phyloP scores from a whole-genome alignment of 2,113 vertebrate species.

The Heptranchias perlo region DNA sequence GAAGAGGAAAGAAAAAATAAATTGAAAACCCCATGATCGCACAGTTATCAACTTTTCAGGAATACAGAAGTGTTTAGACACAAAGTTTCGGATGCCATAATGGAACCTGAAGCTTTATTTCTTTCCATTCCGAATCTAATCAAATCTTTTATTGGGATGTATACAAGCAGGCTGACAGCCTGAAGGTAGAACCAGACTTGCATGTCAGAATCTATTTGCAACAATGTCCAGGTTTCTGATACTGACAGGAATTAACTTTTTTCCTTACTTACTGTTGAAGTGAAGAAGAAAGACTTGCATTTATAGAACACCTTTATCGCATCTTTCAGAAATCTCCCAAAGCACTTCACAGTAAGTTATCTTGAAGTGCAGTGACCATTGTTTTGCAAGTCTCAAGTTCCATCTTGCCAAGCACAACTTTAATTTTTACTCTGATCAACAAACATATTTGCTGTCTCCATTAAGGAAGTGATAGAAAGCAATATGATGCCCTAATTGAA shows the following conservation, averaged over 20 bases:
- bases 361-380: background rate
- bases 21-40: background rate
- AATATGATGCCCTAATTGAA: background rate
- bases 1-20: background rate
- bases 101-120: background rate
- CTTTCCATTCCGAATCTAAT: background rate
- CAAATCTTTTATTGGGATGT: background rate
- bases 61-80: background rate
- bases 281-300: background rate
- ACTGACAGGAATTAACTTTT: background rate
- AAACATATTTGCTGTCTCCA: background rate
- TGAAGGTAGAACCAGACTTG: conserved; percentile 7
- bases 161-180: background rate
- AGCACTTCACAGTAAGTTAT: background rate
- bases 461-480: background rate
- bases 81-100: background rate
- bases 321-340: background rate
- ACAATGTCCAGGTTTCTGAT: background rate
- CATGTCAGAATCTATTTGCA: conserved; percentile 2
- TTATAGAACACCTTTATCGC: background rate
- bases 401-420: background rate
- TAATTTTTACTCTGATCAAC: background rate
- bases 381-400: background rate
- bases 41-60: background rate
- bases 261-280: background rate